Percentiles rank a stretch among this genome's conserved stretches.
These are phyloP conservation scores for Chrysaora quinquecirrha DNA, from an alignment of 30 jellyfish, hydroid and myxozoan genomes.

Conservation along the genomic window DNA sequence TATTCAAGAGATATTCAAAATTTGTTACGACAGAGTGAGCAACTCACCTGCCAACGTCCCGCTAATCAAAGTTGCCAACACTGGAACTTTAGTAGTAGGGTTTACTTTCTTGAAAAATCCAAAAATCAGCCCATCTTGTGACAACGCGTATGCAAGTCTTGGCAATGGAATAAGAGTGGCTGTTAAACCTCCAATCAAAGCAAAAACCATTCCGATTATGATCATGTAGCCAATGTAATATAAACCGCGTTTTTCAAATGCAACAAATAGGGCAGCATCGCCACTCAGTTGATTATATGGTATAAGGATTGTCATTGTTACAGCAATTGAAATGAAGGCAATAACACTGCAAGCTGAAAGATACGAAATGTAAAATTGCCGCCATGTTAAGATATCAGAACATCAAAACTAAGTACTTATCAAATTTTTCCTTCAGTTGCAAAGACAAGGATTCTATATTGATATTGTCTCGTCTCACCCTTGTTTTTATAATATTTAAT, in stretches of 20 bases:
- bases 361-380: too few species aligned
- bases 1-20: too few species aligned
- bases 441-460: too few species aligned
- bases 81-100: slow-evolving; percentile 20
- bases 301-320: slow-evolving; percentile 46
- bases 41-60: slow-evolving; percentile 49
- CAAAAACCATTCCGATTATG: slow-evolving; percentile 35
- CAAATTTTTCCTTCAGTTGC: too few species aligned
- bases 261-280: slow-evolving; percentile 28
- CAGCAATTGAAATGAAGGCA: slow-evolving; percentile 41
- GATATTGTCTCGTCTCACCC: too few species aligned
- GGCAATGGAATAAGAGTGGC: slow-evolving; percentile 64
- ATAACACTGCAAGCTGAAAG: slow-evolving; percentile 47
- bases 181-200: slow-evolving; percentile 35
- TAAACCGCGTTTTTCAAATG: slow-evolving; percentile 42
- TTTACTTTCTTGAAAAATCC: slow-evolving; percentile 10
- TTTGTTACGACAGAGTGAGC: too few species aligned
- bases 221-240: slow-evolving; percentile 16
- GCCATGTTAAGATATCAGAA: too few species aligned
- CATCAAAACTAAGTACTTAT: too few species aligned
- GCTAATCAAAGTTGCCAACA: slow-evolving; percentile 23
- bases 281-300: slow-evolving; percentile 50
- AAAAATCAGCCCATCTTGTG: slow-evolving; percentile 56
- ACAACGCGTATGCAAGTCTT: slow-evolving; percentile 47
- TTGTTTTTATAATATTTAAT: too few species aligned